Evolutionary conservation across 2,113 vertebrate species (phyloP), one percentile per base, ranked within the genome.

Genomic region (Leptodactylus fuscus): DNA sequence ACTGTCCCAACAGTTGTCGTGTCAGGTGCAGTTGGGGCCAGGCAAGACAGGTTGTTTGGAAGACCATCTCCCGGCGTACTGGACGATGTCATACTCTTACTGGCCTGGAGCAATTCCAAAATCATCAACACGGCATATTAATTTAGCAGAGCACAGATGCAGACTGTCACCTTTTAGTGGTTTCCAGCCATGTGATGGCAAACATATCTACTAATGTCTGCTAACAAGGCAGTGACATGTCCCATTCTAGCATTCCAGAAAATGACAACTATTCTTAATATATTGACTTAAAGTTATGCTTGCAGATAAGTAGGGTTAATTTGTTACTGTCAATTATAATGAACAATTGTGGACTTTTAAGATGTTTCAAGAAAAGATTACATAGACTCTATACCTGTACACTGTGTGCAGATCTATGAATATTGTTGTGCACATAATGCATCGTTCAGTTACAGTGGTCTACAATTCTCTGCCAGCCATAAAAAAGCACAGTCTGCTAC

Each of bases 21-120:
- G 95, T 95, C 96, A 94, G 95, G 94, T 96, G 95, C 92, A 90
- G 90, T 89, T 87, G 88, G 80, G 87, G 73, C 82, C 82, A 46
- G 85, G 71, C 74, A 29, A 0, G 22, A 88, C 89, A 90, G 88
- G 92, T 91, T 91, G 87, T 74, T 5, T 87, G 90, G 87, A 91
- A 92, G 89, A 88, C 92, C 91, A 92, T 90, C 92, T 94, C 51
- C 91, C 22, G 91, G 93, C 77, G 88, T 85, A 88, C 0, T 27
- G 20, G 80, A 90, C 87, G 87, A 88, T 88, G 89, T 87, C 27
- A 70, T 87, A 34, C 78, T 84, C 87, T 87, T 88, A 82, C 87
- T 85, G 84, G 70, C 83, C 89, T 86, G 88, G 88, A 91, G 84
- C 87, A 81, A 90, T 90, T 90, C 89, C 89, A 91, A 86, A 85